Conservation (phyloP, 2,113 vertebrate species). For the Labeo rohita region DNA sequence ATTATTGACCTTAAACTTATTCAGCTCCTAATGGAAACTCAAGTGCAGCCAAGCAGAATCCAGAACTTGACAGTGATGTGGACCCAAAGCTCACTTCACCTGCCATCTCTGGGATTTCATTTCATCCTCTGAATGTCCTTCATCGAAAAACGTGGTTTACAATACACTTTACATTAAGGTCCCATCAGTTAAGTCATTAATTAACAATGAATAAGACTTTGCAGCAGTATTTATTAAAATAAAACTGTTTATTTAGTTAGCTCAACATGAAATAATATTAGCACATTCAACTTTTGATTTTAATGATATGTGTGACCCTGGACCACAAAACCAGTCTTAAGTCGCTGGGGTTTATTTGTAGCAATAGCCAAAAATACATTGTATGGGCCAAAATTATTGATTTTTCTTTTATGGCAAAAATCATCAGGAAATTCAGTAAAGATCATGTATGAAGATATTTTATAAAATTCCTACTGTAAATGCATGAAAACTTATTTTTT, state of each 20-base stretch:
- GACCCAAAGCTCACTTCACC: slow-evolving; percentile 5
- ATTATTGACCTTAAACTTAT: slow-evolving; percentile 22
- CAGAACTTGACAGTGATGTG: slow-evolving; percentile 39
- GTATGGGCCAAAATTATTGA: too few species aligned
- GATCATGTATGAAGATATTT: too few species aligned
- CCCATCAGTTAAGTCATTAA: neutral
- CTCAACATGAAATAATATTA: neutral
- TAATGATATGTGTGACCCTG: neutral
- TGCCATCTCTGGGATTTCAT: neutral
- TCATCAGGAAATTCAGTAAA: too few species aligned
- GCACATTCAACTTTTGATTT: neutral
- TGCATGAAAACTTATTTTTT: too few species aligned
- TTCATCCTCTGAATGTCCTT: slow-evolving; percentile 6
- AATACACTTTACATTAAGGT: neutral
- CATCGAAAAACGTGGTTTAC: slow-evolving; percentile 5
- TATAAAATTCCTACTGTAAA: too few species aligned
- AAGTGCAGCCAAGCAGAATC: slow-evolving; percentile 23
- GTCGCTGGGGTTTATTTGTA: too few species aligned
- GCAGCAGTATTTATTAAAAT: neutral
- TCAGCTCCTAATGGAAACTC: slow-evolving; percentile 41
- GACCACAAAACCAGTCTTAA: too few species aligned
- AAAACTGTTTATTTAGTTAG: neutral
- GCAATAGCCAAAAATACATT: too few species aligned
- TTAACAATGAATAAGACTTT: too few species aligned
- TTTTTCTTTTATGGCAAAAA: too few species aligned